Base-by-base conservation (phyloP, 2,888 invertebrate genomes). In the Phrixothrix hirtus region DNA sequence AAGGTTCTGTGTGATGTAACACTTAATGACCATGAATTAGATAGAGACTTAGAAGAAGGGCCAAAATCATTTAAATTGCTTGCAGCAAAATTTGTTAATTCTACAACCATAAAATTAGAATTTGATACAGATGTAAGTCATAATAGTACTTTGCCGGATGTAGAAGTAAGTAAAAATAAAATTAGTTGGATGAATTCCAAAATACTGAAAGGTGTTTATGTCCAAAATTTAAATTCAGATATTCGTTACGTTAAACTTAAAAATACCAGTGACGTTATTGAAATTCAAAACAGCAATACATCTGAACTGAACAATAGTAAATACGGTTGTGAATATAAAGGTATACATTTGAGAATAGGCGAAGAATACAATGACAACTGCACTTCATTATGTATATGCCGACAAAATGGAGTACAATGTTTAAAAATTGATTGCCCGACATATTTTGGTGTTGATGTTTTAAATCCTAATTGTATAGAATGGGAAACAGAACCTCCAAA, bases 1-100 rank as follows among this genome's bases (percentile, higher is more conserved):
- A 83, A 91, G 56, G 87, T 92, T 54, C 80, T 92, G 1, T 95
- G 94, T 70, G 92, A 92, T 67, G 91, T 92, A 2, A 89, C 89
- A 0, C 79, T 90, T 12, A 88, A 88, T 57, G 89, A 83, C 42
- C 88, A 49, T 15, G 89, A 89, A 57, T 80, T 70, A 7, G 75
- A 75, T 32, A 69, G 71, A 42, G 71, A 72, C 34, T 57, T 52
- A 21, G 66, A 70, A 12, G 63, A 62, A 25, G 61, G 55, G 35
- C 47, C 54, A 10, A 66, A 66, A 44, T n/a, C n/a, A n/a, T 58
- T 61, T 14, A 72, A 69, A 63, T 54, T 76, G 31, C 25, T 70
- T 21, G 62, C 67, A 7, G 76, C 75, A 1, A 71, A 66, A 55
- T 73, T 70, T 39, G 53, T 76, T 1, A 79, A 79, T 58, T 60